phyloP scores from a whole-genome alignment of 1,140 invertebrate genomes.

The Drosophila kepulauana region DNA sequence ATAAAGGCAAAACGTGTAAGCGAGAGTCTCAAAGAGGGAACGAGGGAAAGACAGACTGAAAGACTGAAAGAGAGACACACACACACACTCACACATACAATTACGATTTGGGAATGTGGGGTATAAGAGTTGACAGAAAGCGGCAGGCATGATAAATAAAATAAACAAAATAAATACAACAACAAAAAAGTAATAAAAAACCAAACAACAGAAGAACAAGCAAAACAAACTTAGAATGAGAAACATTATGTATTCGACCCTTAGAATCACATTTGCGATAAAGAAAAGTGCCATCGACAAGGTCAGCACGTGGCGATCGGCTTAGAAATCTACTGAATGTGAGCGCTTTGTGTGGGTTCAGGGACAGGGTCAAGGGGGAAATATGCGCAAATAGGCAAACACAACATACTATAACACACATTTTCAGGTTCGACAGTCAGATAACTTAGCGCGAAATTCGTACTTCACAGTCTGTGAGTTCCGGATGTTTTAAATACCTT shows the following conservation, averaged over 20 bases:
- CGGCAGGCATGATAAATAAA: constrained; percentile 42
- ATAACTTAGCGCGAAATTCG: background rate
- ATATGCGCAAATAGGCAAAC: background rate
- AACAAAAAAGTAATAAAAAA: background rate
- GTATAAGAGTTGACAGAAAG: constrained; percentile 10
- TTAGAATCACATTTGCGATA: constrained; percentile 61
- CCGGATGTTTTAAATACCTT: background rate
- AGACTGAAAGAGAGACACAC: background rate
- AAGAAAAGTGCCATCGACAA: constrained; percentile 73
- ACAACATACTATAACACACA: background rate
- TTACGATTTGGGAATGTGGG: background rate
- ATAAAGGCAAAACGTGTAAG: constrained; percentile 6
- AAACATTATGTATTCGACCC: constrained; percentile 56
- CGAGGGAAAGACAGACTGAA: constrained; percentile 5
- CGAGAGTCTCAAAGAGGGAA: constrained; percentile 14
- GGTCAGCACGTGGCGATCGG: constrained; percentile 60
- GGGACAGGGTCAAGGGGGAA: constrained; percentile 22
- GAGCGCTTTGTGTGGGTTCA: constrained; percentile 25
- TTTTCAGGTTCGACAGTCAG: constrained; percentile 1
- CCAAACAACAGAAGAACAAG: constrained; percentile 13
- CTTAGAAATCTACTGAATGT: constrained; percentile 22
- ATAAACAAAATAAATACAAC: constrained; percentile 25
- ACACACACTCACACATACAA: background rate
- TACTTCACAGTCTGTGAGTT: background rate
- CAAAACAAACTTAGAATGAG: constrained; percentile 1